Evolutionary conservation across 2,113 vertebrate species (phyloP).

Genomic region (Muntiacus muntjak): DNA sequence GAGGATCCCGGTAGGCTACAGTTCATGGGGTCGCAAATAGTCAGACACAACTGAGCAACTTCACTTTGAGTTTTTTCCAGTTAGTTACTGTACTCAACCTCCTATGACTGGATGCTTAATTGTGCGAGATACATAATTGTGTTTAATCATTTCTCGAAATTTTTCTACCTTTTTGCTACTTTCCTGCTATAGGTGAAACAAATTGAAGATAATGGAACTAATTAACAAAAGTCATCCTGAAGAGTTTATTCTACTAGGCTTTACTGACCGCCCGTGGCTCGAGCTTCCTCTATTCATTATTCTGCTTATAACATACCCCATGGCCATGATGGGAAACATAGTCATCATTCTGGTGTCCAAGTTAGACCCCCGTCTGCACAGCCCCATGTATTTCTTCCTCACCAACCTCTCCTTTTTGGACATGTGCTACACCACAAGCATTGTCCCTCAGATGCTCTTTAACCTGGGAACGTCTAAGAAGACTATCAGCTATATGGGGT

Average conservation of each 20-base stretch:
- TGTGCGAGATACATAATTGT: background rate
- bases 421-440: background rate
- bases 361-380: background rate
- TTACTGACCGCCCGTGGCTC: slow-evolving; percentile 6
- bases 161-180: background rate
- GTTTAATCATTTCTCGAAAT: background rate
- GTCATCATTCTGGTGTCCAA: slow-evolving; percentile 28
- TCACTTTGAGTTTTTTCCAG: background rate
- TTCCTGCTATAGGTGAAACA: background rate
- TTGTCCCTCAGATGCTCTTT: background rate
- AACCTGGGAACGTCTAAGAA: background rate
- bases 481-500: background rate
- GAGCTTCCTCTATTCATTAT: slow-evolving; percentile 35
- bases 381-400: slow-evolving; percentile 56
- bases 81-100: background rate
- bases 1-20: background rate
- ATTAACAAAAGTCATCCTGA: background rate
- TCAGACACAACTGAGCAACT: background rate
- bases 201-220: background rate
- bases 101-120: background rate
- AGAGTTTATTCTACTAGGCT: slow-evolving; percentile 40
- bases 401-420: slow-evolving; percentile 46
- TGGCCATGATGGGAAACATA: slow-evolving; percentile 20
- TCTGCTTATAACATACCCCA: slow-evolving; percentile 15
- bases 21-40: background rate